These are phyloP conservation scores for Kradibia gibbosae DNA, from an alignment of 1,140 invertebrate genomes.

Conservation along the genomic window DNA sequence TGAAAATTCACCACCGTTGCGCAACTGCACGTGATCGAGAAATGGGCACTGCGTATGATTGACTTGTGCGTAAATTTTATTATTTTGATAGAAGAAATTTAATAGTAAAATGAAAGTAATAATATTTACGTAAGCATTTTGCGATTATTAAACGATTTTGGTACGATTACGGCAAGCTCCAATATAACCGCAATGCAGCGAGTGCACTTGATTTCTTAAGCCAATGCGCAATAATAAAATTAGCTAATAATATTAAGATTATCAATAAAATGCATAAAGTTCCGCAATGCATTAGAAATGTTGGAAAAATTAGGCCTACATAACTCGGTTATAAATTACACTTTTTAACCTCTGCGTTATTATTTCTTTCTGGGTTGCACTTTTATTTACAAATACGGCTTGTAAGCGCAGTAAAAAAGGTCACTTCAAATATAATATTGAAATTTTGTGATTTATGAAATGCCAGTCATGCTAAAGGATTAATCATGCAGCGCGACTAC, in stretches of 20 bases:
- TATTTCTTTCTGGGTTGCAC: not conserved
- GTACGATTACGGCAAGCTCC: too few relatives aligned
- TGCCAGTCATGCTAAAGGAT: not conserved
- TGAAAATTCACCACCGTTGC: too few relatives aligned
- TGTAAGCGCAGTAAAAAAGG: not conserved
- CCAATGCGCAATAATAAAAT: too few relatives aligned
- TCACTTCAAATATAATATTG: not conserved
- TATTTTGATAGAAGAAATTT: too few relatives aligned
- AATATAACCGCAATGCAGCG: too few relatives aligned
- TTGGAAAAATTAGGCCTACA: not conserved
- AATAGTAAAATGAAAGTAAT: too few relatives aligned
- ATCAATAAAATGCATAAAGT: not conserved
- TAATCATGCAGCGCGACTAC: conserved; percentile 9
- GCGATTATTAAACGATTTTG: too few relatives aligned
- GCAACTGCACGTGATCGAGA: too few relatives aligned
- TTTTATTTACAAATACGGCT: not conserved
- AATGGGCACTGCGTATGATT: too few relatives aligned
- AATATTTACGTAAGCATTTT: too few relatives aligned
- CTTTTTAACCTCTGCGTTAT: not conserved
- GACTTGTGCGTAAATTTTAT: too few relatives aligned
- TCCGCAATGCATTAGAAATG: not conserved
- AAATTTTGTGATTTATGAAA: not conserved
- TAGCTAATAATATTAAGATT: not conserved
- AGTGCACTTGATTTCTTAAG: too few relatives aligned
- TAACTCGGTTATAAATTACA: not conserved